A percentile compares a stretch with the other conserved stretches of the same genome.
Evolutionary conservation across 2,888 invertebrate species (phyloP).

Genomic region (Eledone cirrhosa): DNA sequence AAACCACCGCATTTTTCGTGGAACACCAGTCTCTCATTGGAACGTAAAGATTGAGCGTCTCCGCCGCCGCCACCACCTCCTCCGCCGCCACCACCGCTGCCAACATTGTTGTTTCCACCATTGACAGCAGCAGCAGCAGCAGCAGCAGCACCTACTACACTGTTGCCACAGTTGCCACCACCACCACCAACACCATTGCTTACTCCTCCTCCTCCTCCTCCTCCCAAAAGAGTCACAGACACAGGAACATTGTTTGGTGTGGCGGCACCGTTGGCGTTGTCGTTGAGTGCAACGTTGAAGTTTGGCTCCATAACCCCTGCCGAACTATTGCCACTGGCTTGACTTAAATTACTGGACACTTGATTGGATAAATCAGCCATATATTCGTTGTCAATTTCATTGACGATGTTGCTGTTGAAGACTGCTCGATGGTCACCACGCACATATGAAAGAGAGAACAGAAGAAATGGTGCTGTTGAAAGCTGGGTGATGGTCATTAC

Average conservation of each 20-base stretch:
- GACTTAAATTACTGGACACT: slow-evolving; percentile 51
- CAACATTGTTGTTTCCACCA: neutral
- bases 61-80: slow-evolving; percentile 27
- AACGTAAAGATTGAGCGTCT: slow-evolving; percentile 33
- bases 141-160: slow-evolving; percentile 9
- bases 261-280: neutral
- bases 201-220: slow-evolving; percentile 21
- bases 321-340: slow-evolving; percentile 39
- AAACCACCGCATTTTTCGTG: slow-evolving; percentile 88
- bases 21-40: slow-evolving; percentile 74
- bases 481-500: no score
- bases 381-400: slow-evolving; percentile 61
- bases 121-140: neutral
- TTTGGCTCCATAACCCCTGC: slow-evolving; percentile 36
- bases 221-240: neutral
- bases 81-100: slow-evolving; percentile 30
- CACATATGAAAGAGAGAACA: no score
- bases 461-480: no score
- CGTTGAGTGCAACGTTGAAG: slow-evolving; percentile 33
- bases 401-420: slow-evolving; percentile 44
- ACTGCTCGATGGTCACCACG: neutral
- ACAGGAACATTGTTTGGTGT: neutral
- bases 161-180: slow-evolving; percentile 28
- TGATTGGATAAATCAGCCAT: slow-evolving; percentile 57
- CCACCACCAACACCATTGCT: slow-evolving; percentile 23